Evolutionary conservation across 2,113 vertebrate genomes (phyloP), one percentile per base, ranked within the genome.

Genomic region (Neopipo cinnamomea): DNA sequence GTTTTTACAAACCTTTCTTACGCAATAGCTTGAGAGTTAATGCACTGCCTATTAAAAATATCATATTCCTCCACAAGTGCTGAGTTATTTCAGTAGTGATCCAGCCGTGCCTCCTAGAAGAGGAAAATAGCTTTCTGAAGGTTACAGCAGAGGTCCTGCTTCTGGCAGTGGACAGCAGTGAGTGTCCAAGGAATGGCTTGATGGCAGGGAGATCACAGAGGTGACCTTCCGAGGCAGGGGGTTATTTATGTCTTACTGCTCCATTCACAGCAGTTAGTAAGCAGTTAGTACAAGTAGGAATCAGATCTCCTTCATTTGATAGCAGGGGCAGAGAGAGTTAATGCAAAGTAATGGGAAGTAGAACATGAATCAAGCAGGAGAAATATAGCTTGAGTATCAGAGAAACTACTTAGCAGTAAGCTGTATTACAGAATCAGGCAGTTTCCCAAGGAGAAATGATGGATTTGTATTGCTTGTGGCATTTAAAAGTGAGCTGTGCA

Each of bases 331-430:
- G 95, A 94, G 71, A 20, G 93, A 97, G 85, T 77, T 91, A 96
- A 95, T 5, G 1, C 3, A 1, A 85, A 96, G 91, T 52, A 95
- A 89, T 80, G 85, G 75, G 85, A 93, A 96, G 35, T 24, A 81
- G 65, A 89, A 93, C 91, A 87, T 88, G 76, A 97, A 97, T 95
- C 92, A 93, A 97, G 77, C 73, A 79, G 91, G 59, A 91, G 73
- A 95, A 94, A 97, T 96, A 95, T 68, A 97, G 88, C 84, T 88
- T 59, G 55, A 88, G 76, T 94, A 96, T 96, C 83, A 87, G 88
- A 96, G 95, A 92, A 97, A 96, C 95, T 97, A 96, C 96, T 96
- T 96, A 97, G 92, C n/a, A 53, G 70, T 92, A 95, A 97, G 87
- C 89, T 93, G 84, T 90, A 94, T 96, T 97, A 90, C 89, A 75